Conservation (phyloP, 2,113 vertebrate species). For the Saccopteryx bilineata region DNA sequence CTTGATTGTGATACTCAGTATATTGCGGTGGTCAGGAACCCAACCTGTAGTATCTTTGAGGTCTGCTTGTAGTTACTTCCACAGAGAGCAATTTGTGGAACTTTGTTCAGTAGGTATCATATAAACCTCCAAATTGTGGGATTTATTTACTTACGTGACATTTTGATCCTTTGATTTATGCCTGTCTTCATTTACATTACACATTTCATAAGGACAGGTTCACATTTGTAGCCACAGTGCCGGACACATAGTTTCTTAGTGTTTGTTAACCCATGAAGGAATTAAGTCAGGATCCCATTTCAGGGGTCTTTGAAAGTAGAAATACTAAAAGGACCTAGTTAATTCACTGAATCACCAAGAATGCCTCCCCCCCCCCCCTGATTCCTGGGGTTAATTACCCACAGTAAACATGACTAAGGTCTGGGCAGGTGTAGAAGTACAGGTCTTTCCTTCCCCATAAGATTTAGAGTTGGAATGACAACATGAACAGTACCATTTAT, state of each 20-base stretch:
- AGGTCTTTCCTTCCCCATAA: neutral
- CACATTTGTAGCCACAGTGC: neutral
- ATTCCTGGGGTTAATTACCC: neutral
- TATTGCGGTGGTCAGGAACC: neutral
- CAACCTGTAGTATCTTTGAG: neutral
- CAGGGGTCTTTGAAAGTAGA: neutral
- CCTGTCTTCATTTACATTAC: neutral
- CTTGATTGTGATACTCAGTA: neutral
- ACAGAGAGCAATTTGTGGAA: neutral
- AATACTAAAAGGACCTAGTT: neutral
- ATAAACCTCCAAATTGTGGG: neutral
- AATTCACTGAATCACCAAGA: conserved; percentile 7
- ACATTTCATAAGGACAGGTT: conserved; percentile 43
- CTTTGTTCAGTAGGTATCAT: neutral
- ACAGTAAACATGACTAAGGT: neutral
- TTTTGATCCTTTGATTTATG: conserved; percentile 36
- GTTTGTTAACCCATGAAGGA: conserved; percentile 18
- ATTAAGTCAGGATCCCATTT: neutral
- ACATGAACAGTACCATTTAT: neutral
- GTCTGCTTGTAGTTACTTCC: neutral
- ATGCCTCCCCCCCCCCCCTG: neutral
- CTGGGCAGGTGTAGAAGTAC: neutral
- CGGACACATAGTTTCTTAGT: neutral
- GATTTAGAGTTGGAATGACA: neutral
- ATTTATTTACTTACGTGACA: conserved; percentile 51